Evolutionary conservation across 2,888 invertebrate genomes (phyloP).

Genomic region (Rambutsinella grinnellia): DNA sequence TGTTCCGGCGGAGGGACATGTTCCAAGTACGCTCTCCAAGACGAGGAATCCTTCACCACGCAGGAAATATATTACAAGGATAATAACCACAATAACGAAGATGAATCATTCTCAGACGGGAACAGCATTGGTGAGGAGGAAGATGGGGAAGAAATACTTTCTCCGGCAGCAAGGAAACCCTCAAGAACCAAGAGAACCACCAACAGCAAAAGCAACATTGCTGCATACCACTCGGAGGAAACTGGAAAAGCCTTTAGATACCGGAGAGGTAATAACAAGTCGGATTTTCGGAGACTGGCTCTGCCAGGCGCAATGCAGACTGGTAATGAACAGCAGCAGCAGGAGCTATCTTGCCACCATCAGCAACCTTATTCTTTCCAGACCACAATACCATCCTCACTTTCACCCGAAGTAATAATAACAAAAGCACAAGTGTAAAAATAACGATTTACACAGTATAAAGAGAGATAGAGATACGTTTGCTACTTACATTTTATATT

Average conservation of each 20-base stretch:
- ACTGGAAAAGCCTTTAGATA: slow-evolving; percentile 40
- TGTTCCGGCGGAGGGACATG: slow-evolving; percentile 41
- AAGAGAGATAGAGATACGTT: neutral
- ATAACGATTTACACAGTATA: slow-evolving; percentile 14
- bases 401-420: slow-evolving; percentile 9
- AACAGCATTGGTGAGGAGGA: slow-evolving; percentile 8
- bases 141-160: slow-evolving; percentile 10
- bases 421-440: slow-evolving; percentile 27
- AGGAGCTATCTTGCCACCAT: neutral
- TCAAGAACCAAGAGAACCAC: slow-evolving; percentile 11
- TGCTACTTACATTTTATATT: neutral
- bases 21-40: slow-evolving; percentile 41
- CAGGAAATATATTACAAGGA: slow-evolving; percentile 48
- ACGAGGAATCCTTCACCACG: slow-evolving; percentile 51
- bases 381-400: slow-evolving; percentile 21
- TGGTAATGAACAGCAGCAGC: slow-evolving; percentile 29
- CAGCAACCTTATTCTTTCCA: slow-evolving; percentile 31
- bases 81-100: slow-evolving; percentile 12
- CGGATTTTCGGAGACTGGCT: slow-evolving; percentile 50
- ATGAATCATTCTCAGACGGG: neutral
- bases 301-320: slow-evolving; percentile 41
- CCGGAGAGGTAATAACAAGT: slow-evolving; percentile 46
- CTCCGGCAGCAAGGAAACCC: neutral
- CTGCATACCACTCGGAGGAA: slow-evolving; percentile 41
- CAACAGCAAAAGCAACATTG: slow-evolving; percentile 9